A percentile compares a stretch with the other conserved stretches of the same genome.
These are phyloP conservation scores for Papilio polyxenes DNA, from an alignment of 1,140 invertebrate species.

Conservation along the genomic window DNA sequence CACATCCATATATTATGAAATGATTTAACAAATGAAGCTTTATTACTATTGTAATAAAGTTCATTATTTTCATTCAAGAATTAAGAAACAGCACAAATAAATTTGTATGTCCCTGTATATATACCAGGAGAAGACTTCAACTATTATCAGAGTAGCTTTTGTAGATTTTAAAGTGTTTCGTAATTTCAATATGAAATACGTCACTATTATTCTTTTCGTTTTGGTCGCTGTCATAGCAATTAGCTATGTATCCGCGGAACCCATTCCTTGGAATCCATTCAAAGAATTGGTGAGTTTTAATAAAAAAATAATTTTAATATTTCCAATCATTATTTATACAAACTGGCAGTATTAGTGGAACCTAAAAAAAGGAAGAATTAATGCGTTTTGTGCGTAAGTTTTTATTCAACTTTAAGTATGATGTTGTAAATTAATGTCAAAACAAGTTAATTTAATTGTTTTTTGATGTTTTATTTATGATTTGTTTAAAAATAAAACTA, in stretches of 20 bases:
- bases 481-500: no score
- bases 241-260: slow-evolving; percentile 18
- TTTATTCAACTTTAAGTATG: no score
- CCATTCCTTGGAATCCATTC: slow-evolving; percentile 43
- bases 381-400: no score
- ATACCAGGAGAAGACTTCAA: not conserved
- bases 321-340: no score
- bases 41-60: not conserved
- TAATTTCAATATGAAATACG: slow-evolving; percentile 41
- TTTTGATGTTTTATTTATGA: no score
- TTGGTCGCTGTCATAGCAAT: slow-evolving; percentile 8
- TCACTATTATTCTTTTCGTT: slow-evolving; percentile 6
- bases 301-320: no score
- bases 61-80: not conserved
- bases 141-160: not conserved
- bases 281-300: slow-evolving; percentile 46
- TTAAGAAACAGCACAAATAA: not conserved
- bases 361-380: no score
- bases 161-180: not conserved
- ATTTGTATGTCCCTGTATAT: not conserved
- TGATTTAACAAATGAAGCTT: not conserved
- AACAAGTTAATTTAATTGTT: no score
- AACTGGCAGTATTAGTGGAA: no score
- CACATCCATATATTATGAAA: no score
- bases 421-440: no score